Base-by-base conservation (phyloP, 1,140 invertebrate genomes). In the Cepaea nemoralis region DNA sequence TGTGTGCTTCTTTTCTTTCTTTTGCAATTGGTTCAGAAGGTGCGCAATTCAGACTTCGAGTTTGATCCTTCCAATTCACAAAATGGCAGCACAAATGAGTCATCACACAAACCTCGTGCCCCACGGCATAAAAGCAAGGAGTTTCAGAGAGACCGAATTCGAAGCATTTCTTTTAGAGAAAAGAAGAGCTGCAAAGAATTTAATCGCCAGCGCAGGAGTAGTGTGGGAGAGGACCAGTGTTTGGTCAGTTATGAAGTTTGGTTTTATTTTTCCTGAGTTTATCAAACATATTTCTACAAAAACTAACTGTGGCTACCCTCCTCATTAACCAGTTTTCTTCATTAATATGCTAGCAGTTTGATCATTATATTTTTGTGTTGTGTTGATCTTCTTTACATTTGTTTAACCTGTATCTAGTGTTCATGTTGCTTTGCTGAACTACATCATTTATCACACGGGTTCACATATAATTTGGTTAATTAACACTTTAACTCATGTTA, bases 131-230 rank as follows among this genome's bases (percentile, higher is more conserved):
- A 86, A 79, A 59, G 77, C 76, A 83, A 83, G 76, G 73, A 91
- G 83, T 90, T 85, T 86, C 84, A 82, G 69, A 86, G 81, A 24
- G 87, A 82, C 82, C 86, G 73, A 78, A 73, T 73, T 16, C 77
- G 89, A 39, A 88, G 88, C 83, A 84, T 87, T 76, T 90, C 90
- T 40, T 90, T 89, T 84, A 89, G 88, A 85, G 91, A 91, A 85
- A 91, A 87, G 83, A 89, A 89, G 87, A 88, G 84, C 83, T 91
- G 86, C 83, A 86, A 85, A 83, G 84, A 87, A 48, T 80, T 86
- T 84, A 89, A 86, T 35, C 82, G 88, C 75, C 87, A 90, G 82
- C 86, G 89, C 80, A 90, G 89, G 83, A 86, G 81, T 71, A 87
- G 89, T 73, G 82, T 85, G 37, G 83, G 86, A n/a, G 89, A 90